Percentiles rank a stretch among this genome's conserved stretches.
phyloP scores from a whole-genome alignment of 2,888 invertebrate species.

The Brenthis ino region DNA sequence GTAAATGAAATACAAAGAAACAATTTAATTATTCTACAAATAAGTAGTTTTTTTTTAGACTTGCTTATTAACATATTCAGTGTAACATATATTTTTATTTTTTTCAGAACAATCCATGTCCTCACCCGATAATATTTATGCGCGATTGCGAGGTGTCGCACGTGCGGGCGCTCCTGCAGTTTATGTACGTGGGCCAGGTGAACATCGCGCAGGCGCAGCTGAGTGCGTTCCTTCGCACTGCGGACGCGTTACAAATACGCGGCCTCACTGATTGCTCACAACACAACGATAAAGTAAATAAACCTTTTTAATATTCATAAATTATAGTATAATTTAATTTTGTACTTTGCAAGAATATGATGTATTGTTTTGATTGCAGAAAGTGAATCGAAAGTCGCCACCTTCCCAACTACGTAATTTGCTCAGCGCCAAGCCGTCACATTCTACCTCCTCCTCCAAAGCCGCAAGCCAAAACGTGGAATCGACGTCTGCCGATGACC shows the following conservation, averaged over 20 bases:
- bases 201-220: conserved; percentile 91
- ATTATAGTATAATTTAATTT: not conserved
- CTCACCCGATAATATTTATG: conserved; percentile 93
- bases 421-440: conserved; percentile 81
- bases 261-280: conserved; percentile 88
- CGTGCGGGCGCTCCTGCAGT: conserved; percentile 89
- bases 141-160: conserved; percentile 91
- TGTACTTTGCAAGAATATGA: conserved; percentile 4
- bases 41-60: too few relatives aligned
- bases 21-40: too few relatives aligned
- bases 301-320: not conserved
- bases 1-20: too few relatives aligned
- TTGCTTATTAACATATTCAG: not conserved
- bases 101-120: conserved; percentile 91
- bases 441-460: conserved; percentile 81
- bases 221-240: conserved; percentile 88
- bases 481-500: conserved; percentile 73
- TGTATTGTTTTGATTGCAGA: conserved; percentile 58
- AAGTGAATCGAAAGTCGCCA: conserved; percentile 78
- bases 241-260: conserved; percentile 89
- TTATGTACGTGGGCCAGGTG: conserved; percentile 93
- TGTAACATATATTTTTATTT: conserved; percentile 10
- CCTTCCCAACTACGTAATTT: conserved; percentile 81
- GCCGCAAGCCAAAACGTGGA: conserved; percentile 81
- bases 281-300: conserved; percentile 77